A percentile compares a stretch with the other conserved stretches of the same genome.
phyloP scores from a whole-genome alignment of 2,888 invertebrate species.

The Barypeithes pellucidus region DNA sequence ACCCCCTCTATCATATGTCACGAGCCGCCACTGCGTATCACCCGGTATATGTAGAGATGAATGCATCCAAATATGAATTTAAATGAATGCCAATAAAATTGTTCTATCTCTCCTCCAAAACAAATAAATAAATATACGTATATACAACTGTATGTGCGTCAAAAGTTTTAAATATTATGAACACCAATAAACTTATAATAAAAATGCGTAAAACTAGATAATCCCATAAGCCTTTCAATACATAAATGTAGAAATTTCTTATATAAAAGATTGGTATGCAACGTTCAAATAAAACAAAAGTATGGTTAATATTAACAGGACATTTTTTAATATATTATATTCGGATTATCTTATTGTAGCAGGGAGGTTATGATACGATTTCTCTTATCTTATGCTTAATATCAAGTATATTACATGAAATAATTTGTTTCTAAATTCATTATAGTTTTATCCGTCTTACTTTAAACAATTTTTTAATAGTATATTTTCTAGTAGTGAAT shows the following conservation, averaged over 20 bases:
- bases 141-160: neutral
- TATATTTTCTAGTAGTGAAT: neutral
- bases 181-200: neutral
- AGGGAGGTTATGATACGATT: neutral
- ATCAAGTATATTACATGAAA: neutral
- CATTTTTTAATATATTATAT: neutral
- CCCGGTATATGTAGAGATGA: neutral
- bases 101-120: neutral
- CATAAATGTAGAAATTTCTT: neutral
- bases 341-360: neutral
- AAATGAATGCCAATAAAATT: neutral
- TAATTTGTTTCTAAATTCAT: neutral
- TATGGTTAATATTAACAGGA: neutral
- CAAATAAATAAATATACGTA: neutral
- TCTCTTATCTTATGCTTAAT: neutral
- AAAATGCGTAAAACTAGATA: neutral
- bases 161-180: neutral
- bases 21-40: too few relatives aligned
- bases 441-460: neutral
- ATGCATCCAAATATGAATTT: neutral
- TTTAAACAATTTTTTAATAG: neutral
- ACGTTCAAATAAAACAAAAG: conserved; percentile 6
- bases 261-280: neutral
- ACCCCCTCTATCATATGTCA: too few relatives aligned
- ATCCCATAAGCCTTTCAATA: neutral